Evolutionary conservation across 37 sponge, comb jelly and placozoan species (phyloP).

Genomic region (Crambe crambe): DNA sequence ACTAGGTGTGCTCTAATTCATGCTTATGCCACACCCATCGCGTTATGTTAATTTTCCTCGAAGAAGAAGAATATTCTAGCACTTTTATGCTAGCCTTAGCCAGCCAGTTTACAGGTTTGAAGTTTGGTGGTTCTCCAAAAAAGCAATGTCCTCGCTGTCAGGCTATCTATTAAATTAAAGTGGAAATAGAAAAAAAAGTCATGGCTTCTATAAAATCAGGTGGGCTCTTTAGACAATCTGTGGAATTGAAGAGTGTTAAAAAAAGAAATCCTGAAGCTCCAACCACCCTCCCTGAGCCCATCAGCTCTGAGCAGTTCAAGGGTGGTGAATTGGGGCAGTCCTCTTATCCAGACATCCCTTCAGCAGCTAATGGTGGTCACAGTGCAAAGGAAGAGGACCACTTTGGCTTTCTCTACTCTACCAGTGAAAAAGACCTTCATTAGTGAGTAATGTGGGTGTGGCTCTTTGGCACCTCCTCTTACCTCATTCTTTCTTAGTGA

Average conservation of each 20-base stretch:
- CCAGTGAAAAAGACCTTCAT: constrained; percentile 30
- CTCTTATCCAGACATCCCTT: not conserved
- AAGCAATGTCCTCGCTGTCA: not conserved
- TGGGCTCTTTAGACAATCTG: constrained; percentile 4
- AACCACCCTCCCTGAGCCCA: constrained; percentile 1
- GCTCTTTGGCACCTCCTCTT: not conserved
- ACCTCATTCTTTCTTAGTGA: constrained; percentile 16
- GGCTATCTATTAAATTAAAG: not conserved
- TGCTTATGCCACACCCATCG: not conserved
- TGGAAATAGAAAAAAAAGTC: not conserved
- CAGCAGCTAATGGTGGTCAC: constrained; percentile 17
- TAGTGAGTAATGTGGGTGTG: constrained; percentile 23
- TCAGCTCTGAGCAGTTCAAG: constrained; percentile 4
- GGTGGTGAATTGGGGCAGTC: not conserved
- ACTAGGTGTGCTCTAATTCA: not conserved
- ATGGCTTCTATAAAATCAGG: not conserved
- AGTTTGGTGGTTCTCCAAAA: too few relatives aligned
- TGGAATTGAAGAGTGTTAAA: not conserved
- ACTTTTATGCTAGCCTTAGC: not conserved
- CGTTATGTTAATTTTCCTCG: not conserved
- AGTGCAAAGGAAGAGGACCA: constrained; percentile 44
- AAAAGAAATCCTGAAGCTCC: constrained; percentile 2
- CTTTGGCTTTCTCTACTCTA: constrained; percentile 64
- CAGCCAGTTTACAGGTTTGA: not conserved
- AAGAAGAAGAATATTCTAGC: not conserved